Base-by-base conservation (phyloP, 2,888 invertebrate genomes). In the Mallateleia sp. region DNA sequence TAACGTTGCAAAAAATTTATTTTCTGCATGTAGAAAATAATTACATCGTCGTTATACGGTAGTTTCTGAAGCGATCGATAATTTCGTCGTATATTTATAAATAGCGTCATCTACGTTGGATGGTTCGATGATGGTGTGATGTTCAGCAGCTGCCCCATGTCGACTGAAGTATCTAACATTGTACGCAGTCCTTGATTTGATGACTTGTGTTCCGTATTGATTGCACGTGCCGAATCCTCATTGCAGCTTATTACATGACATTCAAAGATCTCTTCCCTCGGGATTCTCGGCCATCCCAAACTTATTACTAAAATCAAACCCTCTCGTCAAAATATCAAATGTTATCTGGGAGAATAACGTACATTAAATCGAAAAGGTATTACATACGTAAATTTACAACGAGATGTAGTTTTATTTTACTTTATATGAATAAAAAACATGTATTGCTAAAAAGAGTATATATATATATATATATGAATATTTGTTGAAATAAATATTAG, bases 141-240 rank as follows among this genome's bases (percentile, higher is more conserved):
- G 74, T 75, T 75, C 69, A 45, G 60, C 54, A 69, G 69, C 60
- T 80, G 74, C 50, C 22, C 62, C 15, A 58, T 85, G 69, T 85
- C 75, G 85, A 75, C 75, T 80, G 34, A 79, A 85, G 85, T 69
- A 80, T 79, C 85, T 60, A 52, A 85, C 85, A 69, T 67, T 85
- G 84, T 74, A 79, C 58, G 38, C 85, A 64, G 62, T 69, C 75
- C n/a, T n/a, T n/a, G n/a, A n/a, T 74, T 80, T 85, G 80, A 85
- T 85, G 85, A 85, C 85, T 85, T 75, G 75, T 85, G 67, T 84
- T 85, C 54, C 18, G 85, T 85, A 85, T 85, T 85, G 84, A 85
- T 85, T 85, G 84, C 84, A 71, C 79, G 79, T 79, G 84, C 60
- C 74, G 25, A 85, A 85, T 79, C 34, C 74, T 60, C 84, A 74